Conservation (phyloP, 2,888 invertebrate species). For the Ornithoptera alexandrae region DNA sequence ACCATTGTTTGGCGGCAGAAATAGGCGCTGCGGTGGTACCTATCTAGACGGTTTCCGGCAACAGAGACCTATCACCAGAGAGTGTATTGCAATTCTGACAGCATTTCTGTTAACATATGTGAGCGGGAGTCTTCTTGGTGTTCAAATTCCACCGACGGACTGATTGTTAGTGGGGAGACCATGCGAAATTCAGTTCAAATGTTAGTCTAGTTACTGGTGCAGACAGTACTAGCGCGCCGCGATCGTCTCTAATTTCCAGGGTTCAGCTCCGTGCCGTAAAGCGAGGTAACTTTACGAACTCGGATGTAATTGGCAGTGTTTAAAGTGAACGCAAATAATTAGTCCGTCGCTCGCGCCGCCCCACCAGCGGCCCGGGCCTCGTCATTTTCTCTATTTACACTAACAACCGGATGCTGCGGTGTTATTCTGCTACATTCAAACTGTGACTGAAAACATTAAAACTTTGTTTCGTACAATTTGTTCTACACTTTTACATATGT, state of each 20-base stretch:
- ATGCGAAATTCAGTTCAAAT: no score
- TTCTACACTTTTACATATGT: background rate
- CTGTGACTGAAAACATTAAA: background rate
- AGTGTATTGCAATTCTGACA: no score
- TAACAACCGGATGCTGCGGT: constrained; percentile 34
- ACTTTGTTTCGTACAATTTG: background rate
- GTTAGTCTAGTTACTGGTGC: background rate
- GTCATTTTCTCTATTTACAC: constrained; percentile 49
- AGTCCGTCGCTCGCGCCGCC: constrained; percentile 35
- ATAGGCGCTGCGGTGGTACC: no score
- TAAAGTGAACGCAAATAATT: constrained; percentile 66
- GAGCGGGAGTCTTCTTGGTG: no score
- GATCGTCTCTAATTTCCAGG: constrained; percentile 22
- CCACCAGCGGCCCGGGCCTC: constrained; percentile 27
- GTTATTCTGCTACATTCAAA: constrained; percentile 45
- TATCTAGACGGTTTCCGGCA: no score
- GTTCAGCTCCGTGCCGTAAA: constrained; percentile 18
- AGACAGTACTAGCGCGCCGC: background rate
- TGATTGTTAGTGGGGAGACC: no score
- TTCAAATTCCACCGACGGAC: no score
- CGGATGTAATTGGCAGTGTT: constrained; percentile 55
- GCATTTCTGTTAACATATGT: no score
- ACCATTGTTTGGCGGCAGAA: no score
- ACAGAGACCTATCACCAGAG: no score
- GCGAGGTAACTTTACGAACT: constrained; percentile 31